Percentiles rank a stretch among this genome's conserved stretches.
phyloP scores from a whole-genome alignment of 2,113 vertebrate genomes.

The Suricata suricatta region DNA sequence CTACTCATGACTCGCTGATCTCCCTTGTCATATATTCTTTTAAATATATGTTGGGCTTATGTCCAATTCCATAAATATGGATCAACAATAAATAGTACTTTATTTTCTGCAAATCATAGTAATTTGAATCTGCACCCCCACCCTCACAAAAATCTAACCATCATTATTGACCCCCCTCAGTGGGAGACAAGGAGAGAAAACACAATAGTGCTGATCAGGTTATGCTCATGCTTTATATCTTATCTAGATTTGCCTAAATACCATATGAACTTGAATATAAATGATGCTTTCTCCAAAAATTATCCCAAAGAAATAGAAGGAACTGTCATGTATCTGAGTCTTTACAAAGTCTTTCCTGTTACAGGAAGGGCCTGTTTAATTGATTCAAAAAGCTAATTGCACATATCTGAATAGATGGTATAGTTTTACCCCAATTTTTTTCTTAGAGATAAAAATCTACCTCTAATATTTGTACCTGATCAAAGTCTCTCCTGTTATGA shows the following conservation, averaged over 20 bases:
- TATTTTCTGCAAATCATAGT: neutral
- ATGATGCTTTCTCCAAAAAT: neutral
- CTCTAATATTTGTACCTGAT: neutral
- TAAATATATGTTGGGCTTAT: neutral
- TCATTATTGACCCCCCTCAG: neutral
- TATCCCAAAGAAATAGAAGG: constrained; percentile 16
- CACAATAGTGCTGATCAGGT: neutral
- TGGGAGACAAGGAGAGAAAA: neutral
- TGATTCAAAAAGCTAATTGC: constrained; percentile 9
- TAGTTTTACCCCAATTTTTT: neutral
- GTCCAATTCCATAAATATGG: neutral
- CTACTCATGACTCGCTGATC: neutral
- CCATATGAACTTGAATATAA: neutral
- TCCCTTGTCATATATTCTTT: neutral
- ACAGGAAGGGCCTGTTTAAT: neutral
- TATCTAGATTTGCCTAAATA: constrained; percentile 14
- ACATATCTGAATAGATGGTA: neutral
- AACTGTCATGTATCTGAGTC: neutral
- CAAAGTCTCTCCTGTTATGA: neutral
- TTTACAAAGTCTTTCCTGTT: constrained; percentile 19
- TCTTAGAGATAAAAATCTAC: neutral
- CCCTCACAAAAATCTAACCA: neutral
- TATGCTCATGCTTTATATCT: constrained; percentile 1
- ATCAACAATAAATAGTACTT: neutral
- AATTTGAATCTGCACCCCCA: neutral